Conservation (phyloP, 1,140 invertebrate species). For the Caenorhabditis inopinata region DNA sequence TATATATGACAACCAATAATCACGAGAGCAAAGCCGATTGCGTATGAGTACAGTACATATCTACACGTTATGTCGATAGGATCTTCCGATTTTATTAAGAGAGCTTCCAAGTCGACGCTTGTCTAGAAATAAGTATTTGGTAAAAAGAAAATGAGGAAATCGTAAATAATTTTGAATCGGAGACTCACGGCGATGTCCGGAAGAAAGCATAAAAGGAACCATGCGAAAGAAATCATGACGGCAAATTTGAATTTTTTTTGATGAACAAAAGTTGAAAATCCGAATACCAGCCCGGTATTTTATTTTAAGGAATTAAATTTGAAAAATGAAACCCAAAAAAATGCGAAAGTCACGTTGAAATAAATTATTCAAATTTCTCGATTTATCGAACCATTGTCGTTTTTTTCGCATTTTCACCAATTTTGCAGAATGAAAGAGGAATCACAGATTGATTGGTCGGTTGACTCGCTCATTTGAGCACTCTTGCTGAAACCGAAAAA, state of each 20-base stretch:
- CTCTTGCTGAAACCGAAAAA: slow-evolving; percentile 23
- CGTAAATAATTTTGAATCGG: neutral
- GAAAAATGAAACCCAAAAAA: neutral
- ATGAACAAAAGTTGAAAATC: too few relatives aligned
- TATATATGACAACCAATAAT: neutral
- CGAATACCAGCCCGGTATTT: neutral
- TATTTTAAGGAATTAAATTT: neutral
- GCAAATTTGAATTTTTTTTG: neutral
- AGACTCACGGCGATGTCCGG: neutral
- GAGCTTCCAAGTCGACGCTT: neutral
- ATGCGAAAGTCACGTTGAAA: too few relatives aligned
- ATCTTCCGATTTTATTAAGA: neutral
- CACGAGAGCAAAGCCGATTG: neutral
- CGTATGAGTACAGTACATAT: neutral
- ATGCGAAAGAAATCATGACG: neutral
- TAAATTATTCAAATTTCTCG: too few relatives aligned
- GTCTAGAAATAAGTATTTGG: neutral
- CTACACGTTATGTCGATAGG: neutral
- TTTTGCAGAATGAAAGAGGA: neutral
- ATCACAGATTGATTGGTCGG: slow-evolving; percentile 24
- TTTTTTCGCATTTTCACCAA: too few relatives aligned
- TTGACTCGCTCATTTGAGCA: slow-evolving; percentile 4
- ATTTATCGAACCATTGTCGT: too few relatives aligned
- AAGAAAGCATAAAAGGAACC: neutral
- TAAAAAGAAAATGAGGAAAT: too few relatives aligned